phyloP scores from a whole-genome alignment of 2,888 invertebrate genomes.

The Tanytarsus gracilentus region DNA sequence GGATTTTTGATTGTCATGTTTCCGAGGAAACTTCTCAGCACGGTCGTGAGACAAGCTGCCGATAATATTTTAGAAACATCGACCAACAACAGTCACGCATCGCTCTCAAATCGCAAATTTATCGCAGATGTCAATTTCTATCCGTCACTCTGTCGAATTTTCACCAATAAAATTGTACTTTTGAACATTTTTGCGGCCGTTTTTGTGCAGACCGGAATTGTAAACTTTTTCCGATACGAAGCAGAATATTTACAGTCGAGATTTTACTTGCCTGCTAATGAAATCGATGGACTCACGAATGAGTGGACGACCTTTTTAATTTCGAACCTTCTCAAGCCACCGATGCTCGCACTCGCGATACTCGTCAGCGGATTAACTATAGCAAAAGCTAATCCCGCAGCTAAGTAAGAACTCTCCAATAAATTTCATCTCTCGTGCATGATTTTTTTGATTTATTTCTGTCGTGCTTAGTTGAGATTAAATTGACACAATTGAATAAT shows the following conservation, averaged over 20 bases:
- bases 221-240: slow-evolving; percentile 49
- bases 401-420: slow-evolving; percentile 36
- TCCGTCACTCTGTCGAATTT: slow-evolving; percentile 45
- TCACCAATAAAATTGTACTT: slow-evolving; percentile 49
- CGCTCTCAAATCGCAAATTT: slow-evolving; percentile 36
- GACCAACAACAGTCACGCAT: slow-evolving; percentile 34
- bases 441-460: neutral
- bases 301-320: slow-evolving; percentile 48
- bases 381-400: slow-evolving; percentile 45
- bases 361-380: slow-evolving; percentile 49
- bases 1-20: slow-evolving; percentile 48
- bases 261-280: slow-evolving; percentile 48
- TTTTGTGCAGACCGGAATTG: slow-evolving; percentile 46
- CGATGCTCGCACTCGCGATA: slow-evolving; percentile 47
- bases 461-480: neutral
- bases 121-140: slow-evolving; percentile 44
- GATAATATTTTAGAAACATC: slow-evolving; percentile 47
- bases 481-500: slow-evolving; percentile 7
- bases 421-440: neutral
- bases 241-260: slow-evolving; percentile 50
- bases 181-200: slow-evolving; percentile 46
- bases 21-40: slow-evolving; percentile 47
- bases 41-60: slow-evolving; percentile 49
- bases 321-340: slow-evolving; percentile 48
- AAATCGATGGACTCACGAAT: slow-evolving; percentile 46